Percentiles rank a stretch among this genome's conserved stretches.
These are phyloP conservation scores for Stomatorhinus walkeri DNA, from an alignment of 2,797 vertebrate species.

Conservation along the genomic window DNA sequence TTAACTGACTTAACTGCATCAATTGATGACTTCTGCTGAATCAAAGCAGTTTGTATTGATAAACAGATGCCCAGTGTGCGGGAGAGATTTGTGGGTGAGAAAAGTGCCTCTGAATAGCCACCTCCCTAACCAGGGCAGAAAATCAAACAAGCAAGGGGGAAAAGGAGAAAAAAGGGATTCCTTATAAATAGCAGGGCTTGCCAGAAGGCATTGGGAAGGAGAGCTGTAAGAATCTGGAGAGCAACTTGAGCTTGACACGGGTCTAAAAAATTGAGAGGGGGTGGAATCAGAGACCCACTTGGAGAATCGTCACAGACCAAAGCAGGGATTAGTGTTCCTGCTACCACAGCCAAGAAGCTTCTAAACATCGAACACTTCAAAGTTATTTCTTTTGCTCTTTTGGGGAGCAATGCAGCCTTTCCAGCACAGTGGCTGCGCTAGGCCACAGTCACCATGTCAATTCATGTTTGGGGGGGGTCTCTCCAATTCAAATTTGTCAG, in stretches of 20 bases:
- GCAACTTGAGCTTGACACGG: constrained; percentile 72
- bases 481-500: background rate
- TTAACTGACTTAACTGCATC: background rate
- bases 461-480: background rate
- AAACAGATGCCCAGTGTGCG: constrained; percentile 26
- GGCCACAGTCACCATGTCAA: background rate
- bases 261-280: constrained; percentile 74
- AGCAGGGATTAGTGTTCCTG: constrained; percentile 74
- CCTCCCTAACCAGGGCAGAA: constrained; percentile 72
- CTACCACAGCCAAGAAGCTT: constrained; percentile 67
- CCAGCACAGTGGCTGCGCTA: background rate
- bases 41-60: constrained; percentile 14
- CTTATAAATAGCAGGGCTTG: constrained; percentile 75
- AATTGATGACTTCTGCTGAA: background rate
- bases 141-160: constrained; percentile 58
- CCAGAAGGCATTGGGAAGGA: constrained; percentile 76
- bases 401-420: background rate
- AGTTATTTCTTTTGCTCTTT: constrained; percentile 49
- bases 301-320: constrained; percentile 71
- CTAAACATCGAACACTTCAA: constrained; percentile 70
- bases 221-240: constrained; percentile 66
- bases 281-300: constrained; percentile 69
- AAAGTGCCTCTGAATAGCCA: constrained; percentile 59
- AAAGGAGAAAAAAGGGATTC: constrained; percentile 61
- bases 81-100: constrained; percentile 36